These are phyloP conservation scores for Pediacus dermestoides DNA, from an alignment of 2,888 invertebrate genomes.

Conservation along the genomic window DNA sequence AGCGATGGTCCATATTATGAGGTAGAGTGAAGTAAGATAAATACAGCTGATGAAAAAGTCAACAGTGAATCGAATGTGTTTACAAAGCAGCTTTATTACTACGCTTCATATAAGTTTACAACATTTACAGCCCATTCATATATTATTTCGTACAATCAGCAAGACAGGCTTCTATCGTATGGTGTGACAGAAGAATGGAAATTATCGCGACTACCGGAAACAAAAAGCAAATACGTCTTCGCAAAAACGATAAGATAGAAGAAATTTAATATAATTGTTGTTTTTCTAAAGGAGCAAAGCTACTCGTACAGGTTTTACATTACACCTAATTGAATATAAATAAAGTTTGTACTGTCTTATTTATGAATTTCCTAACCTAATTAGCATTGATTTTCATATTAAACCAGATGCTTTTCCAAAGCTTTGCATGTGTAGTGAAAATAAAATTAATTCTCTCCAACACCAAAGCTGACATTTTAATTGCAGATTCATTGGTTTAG, in stretches of 20 bases:
- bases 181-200: too few relatives aligned
- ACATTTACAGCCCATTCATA: too few relatives aligned
- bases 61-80: constrained; percentile 41
- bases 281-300: too few relatives aligned
- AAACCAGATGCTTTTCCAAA: background rate
- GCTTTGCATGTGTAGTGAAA: background rate
- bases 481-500: constrained; percentile 1
- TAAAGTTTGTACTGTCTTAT: too few relatives aligned
- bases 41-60: constrained; percentile 45
- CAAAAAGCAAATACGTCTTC: too few relatives aligned
- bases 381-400: constrained; percentile 1
- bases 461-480: constrained; percentile 2
- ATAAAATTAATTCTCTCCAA: constrained; percentile 2
- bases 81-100: constrained; percentile 36
- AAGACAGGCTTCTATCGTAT: too few relatives aligned
- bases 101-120: constrained; percentile 23
- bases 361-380: constrained; percentile 13
- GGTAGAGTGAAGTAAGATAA: constrained; percentile 39
- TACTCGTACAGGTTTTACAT: too few relatives aligned
- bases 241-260: too few relatives aligned
- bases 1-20: constrained; percentile 36
- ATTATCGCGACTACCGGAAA: too few relatives aligned
- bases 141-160: too few relatives aligned
- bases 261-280: too few relatives aligned
- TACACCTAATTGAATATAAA: too few relatives aligned